Percentiles rank a stretch among this genome's conserved stretches.
phyloP scores from a whole-genome alignment of 2,113 vertebrate genomes.

The Cyprinodon brontotheroides region DNA sequence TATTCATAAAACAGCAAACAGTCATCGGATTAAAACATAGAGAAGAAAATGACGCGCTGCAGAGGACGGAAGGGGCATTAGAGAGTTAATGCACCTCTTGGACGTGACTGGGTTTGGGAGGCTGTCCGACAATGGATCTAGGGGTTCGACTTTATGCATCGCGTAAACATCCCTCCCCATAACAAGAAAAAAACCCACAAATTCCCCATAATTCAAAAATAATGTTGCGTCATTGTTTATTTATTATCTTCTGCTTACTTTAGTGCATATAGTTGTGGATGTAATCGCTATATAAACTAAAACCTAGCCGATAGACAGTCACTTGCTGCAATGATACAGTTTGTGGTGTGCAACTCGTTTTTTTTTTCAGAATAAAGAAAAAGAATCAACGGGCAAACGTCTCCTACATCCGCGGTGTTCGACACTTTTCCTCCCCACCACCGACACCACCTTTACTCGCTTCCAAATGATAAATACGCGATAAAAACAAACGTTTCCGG shows the following conservation, averaged over 20 bases:
- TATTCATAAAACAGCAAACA: conserved; percentile 9
- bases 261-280: neutral
- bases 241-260: neutral
- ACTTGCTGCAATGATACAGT: neutral
- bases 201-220: conserved; percentile 9
- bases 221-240: neutral
- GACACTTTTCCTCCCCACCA: conserved; percentile 50
- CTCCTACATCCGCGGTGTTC: conserved; percentile 67
- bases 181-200: neutral
- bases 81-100: conserved; percentile 36
- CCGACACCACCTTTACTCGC: conserved; percentile 46
- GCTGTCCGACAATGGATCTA: conserved; percentile 67
- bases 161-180: conserved; percentile 48
- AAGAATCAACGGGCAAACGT: conserved; percentile 49
- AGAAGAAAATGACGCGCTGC: neutral
- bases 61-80: conserved; percentile 47
- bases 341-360: too few relatives aligned
- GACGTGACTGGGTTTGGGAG: conserved; percentile 65
- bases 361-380: neutral
- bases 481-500: neutral
- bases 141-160: conserved; percentile 66
- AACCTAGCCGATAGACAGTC: conserved; percentile 15
- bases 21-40: neutral
- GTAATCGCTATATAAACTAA: conserved; percentile 29
- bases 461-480: conserved; percentile 44